Base-by-base conservation (phyloP, 2,888 invertebrate species). In the Plebejus anna region DNA sequence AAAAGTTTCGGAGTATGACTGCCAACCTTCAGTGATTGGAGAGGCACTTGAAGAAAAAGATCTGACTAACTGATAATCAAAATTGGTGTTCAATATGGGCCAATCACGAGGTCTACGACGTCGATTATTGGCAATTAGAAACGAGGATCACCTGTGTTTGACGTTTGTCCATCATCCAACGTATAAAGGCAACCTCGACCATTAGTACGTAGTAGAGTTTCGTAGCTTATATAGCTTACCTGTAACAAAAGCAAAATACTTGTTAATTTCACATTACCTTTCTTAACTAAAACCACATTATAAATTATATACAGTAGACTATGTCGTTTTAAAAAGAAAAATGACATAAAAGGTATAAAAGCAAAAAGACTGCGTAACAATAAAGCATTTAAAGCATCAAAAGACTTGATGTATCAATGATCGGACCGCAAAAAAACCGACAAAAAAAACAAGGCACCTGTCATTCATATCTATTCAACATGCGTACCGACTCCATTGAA, bases 381-480 rank as follows among this genome's bases (percentile, higher is more conserved):
- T 22, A 13, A 66, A 32, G 13, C 66, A 32, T 11, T 66, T 66
- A 28, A 13, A 36, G 66, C 66, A 16, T 66, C 66, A 36, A 66
- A 5, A 66, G 36, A 1, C 32, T 28, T 36, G 66, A 66, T 66
- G 73, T 28, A 72, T 47, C 51, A 73, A 73, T 73, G 32, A 11
- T 36, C 13, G 16, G 36, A 22, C 28, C 55, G 55, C 73, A 55
- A 73, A 73, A 73, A 72, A 73, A 73, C 11, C 73, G 16, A 32
- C 55, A 51, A 13, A 13, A 66, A 6, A 32, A 51, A 55, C 9
- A 73, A 73, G 28, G 75, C 76, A 75, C 78, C 77, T 57, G 73
- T 61, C 70, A 78, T 78, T 80, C 77, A 78, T 79, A 78, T 77
- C 75, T 77, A 79, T 80, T 79, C 79, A 73, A 4, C 6, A 7